A percentile compares a stretch with the other conserved stretches of the same genome.
Conservation (phyloP, 2,797 vertebrate species). For the Phalanger gymnotis region DNA sequence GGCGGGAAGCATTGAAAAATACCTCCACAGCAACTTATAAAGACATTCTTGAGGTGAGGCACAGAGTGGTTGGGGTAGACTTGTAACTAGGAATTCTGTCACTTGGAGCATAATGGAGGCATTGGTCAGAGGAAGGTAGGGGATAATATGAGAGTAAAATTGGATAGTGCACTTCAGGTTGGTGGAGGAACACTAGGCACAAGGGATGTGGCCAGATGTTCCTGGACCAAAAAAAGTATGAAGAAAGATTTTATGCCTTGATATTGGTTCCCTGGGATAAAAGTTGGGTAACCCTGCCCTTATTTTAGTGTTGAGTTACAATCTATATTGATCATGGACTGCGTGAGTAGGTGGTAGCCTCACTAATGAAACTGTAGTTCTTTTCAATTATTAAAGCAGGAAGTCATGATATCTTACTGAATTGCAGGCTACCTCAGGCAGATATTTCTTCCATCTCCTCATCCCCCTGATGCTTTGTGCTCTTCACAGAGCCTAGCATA, state of each 20-base stretch:
- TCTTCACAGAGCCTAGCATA: not conserved
- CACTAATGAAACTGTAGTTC: not conserved
- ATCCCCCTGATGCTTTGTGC: not conserved
- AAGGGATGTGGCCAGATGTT: not conserved
- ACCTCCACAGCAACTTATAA: not conserved
- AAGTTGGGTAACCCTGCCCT: not conserved
- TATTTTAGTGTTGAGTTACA: not conserved
- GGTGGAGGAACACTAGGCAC: not conserved
- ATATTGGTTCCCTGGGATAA: not conserved
- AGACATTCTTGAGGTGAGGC: not conserved
- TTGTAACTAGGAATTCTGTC: not conserved
- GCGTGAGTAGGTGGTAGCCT: not conserved
- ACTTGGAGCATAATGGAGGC: not conserved
- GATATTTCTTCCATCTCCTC: not conserved
- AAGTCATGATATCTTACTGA: not conserved
- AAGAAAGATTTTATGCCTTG: not conserved
- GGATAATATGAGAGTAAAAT: not conserved
- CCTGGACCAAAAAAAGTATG: not conserved
- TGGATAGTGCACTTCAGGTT: not conserved
- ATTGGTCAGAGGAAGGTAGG: not conserved
- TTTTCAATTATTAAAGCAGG: not conserved
- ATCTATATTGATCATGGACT: not conserved
- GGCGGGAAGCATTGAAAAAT: not conserved
- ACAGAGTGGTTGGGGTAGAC: not conserved
- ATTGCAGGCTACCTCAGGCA: not conserved